A percentile compares a stretch with the other conserved stretches of the same genome.
Conservation (phyloP, 2,888 invertebrate genomes). For the Lapara coniferarum region DNA sequence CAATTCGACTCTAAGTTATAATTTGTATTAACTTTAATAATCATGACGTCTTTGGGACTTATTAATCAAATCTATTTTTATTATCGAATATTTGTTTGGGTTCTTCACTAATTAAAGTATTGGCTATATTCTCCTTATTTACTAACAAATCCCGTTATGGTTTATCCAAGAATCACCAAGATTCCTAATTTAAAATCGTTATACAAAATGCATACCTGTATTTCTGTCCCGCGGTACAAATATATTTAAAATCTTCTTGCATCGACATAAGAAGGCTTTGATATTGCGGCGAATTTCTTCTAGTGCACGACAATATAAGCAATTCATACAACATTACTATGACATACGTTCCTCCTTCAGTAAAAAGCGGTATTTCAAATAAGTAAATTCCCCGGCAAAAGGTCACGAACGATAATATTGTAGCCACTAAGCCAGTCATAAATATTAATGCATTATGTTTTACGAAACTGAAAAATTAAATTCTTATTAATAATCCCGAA, state of each 20-base stretch:
- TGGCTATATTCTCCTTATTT: too few species aligned
- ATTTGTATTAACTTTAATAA: too few species aligned
- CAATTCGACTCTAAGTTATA: too few species aligned
- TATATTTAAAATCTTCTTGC: constrained; percentile 56
- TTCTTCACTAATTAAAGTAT: too few species aligned
- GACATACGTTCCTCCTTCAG: constrained; percentile 56
- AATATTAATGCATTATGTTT: constrained; percentile 39
- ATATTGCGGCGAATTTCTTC: constrained; percentile 48
- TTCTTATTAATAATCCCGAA: background rate
- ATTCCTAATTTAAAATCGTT: too few species aligned
- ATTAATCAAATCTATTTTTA: too few species aligned
- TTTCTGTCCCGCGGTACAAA: constrained; percentile 49
- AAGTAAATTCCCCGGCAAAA: constrained; percentile 44
- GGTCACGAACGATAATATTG: constrained; percentile 28
- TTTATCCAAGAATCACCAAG: too few species aligned
- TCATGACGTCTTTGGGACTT: too few species aligned
- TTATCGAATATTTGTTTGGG: too few species aligned
- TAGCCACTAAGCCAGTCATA: constrained; percentile 9
- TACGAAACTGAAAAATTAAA: constrained; percentile 43
- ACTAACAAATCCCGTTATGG: too few species aligned
- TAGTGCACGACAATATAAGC: constrained; percentile 49
- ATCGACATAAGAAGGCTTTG: constrained; percentile 48
- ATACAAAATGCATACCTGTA: constrained; percentile 47
- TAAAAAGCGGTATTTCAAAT: constrained; percentile 47
- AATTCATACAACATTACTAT: constrained; percentile 54